A percentile compares a stretch with the other conserved stretches of the same genome.
phyloP scores from a whole-genome alignment of 2,888 invertebrate species.

The Tridacna gigas region DNA sequence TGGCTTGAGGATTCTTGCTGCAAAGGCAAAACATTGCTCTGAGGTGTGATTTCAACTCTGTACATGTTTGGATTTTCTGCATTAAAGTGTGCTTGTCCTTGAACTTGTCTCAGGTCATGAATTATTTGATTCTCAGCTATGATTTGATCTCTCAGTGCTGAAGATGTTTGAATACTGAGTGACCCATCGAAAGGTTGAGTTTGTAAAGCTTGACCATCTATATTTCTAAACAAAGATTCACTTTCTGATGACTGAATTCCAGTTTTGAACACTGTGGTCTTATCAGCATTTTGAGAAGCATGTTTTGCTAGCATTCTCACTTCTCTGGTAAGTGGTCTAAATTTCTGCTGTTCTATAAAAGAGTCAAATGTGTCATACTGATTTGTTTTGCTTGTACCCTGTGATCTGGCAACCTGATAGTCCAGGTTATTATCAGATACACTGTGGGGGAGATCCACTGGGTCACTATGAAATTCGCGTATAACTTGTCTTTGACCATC shows the following conservation, averaged over 20 bases:
- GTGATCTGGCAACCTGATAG: neutral
- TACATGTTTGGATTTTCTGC: neutral
- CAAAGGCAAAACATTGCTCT: neutral
- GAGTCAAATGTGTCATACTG: neutral
- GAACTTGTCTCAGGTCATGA: neutral
- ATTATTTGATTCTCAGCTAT: constrained; percentile 12
- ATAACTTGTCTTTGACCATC: neutral
- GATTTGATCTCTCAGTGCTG: neutral
- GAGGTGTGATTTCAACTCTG: neutral
- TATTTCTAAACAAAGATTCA: constrained; percentile 13
- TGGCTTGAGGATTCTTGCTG: constrained; percentile 1
- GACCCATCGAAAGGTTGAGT: neutral
- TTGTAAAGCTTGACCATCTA: neutral
- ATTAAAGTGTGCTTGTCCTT: neutral
- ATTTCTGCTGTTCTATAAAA: neutral
- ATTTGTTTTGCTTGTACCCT: neutral
- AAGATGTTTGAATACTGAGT: neutral
- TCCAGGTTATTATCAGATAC: neutral
- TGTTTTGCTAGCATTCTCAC: constrained; percentile 43
- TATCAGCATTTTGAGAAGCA: constrained; percentile 32
- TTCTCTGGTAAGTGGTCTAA: constrained; percentile 44
- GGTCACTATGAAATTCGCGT: neutral
- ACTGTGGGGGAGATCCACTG: neutral
- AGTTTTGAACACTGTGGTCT: constrained; percentile 31
- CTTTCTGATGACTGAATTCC: constrained; percentile 22